These are phyloP conservation scores for Lampris incognitus DNA, from an alignment of 2,113 vertebrate genomes.

Conservation along the genomic window DNA sequence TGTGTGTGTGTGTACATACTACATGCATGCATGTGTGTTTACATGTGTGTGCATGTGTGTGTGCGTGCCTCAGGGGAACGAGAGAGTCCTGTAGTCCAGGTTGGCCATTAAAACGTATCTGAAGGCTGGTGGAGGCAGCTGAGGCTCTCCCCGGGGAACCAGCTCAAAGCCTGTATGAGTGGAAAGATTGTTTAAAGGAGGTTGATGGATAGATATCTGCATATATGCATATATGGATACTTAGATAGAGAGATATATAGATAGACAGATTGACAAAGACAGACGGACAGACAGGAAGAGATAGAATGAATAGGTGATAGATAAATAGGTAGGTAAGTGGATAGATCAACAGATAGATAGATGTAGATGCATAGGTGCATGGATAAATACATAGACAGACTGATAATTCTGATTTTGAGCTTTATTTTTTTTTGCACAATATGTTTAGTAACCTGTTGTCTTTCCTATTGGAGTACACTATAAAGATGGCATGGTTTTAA, in stretches of 20 bases:
- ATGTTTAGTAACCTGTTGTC: neutral
- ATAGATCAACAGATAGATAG: constrained; percentile 11
- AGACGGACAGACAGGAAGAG: neutral
- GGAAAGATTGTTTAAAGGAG: constrained; percentile 19
- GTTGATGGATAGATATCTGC: neutral
- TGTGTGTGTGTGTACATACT: constrained; percentile 13
- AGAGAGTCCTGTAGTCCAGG: constrained; percentile 42
- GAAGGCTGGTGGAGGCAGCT: constrained; percentile 63
- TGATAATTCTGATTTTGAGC: too few species aligned
- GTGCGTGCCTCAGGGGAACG: constrained; percentile 37
- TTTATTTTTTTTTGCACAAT: neutral
- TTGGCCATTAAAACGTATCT: constrained; percentile 66
- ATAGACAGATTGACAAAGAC: neutral
- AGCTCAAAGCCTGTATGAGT: constrained; percentile 47
- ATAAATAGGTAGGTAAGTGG: constrained; percentile 18
- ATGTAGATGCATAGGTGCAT: neutral
- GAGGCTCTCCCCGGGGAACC: constrained; percentile 70
- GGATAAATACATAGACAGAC: neutral
- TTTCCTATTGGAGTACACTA: too few species aligned
- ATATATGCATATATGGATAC: constrained; percentile 45
- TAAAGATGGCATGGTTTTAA: too few species aligned
- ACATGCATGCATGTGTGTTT: constrained; percentile 6
- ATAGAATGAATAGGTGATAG: constrained; percentile 7
- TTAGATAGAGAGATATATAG: constrained; percentile 27
- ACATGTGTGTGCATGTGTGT: neutral